Conservation (phyloP, 2,113 vertebrate genomes). For the Ciconia boyciana region DNA sequence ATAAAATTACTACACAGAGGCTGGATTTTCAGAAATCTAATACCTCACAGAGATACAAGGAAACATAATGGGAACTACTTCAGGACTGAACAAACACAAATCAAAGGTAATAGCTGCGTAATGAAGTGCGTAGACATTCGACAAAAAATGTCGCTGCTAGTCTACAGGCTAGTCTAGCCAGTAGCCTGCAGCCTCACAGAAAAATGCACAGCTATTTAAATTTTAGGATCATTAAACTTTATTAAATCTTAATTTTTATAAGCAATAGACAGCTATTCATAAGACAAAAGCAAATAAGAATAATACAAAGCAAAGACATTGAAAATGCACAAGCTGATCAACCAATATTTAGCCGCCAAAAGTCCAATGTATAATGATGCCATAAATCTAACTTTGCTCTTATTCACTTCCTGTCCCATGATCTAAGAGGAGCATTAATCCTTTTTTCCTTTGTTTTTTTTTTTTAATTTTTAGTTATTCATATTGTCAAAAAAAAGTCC, state of each 20-base stretch:
- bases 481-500: not conserved
- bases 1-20: not conserved
- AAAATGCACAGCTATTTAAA: not conserved
- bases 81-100: not conserved
- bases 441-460: not conserved
- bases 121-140: not conserved
- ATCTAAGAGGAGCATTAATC: not conserved
- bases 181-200: not conserved
- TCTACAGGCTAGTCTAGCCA: not conserved
- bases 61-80: slow-evolving; percentile 19
- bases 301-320: not conserved
- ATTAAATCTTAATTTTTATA: not conserved
- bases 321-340: not conserved
- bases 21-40: slow-evolving; percentile 25
- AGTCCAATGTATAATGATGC: not conserved
- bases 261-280: not conserved
- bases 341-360: not conserved
- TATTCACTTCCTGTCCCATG: not conserved
- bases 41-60: not conserved
- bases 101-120: slow-evolving; percentile 10
- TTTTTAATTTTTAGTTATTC: not conserved
- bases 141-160: not conserved
- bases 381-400: not conserved
- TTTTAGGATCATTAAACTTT: not conserved
- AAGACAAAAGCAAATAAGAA: not conserved